Base-by-base conservation (phyloP, 1,140 invertebrate genomes). In the Hermetia illucens region DNA sequence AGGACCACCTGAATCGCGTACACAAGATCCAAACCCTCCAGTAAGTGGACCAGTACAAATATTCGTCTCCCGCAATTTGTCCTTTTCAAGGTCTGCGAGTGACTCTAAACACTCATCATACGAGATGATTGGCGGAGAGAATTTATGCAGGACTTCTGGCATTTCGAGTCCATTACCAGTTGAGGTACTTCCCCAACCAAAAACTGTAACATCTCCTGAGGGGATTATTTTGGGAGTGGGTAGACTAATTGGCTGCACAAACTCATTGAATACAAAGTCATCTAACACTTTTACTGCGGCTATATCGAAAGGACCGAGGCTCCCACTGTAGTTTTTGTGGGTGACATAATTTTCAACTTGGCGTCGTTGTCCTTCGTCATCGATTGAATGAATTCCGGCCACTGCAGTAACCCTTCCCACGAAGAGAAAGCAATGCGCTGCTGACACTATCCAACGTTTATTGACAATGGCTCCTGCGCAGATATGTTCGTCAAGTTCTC, bases 1-100 rank as follows among this genome's bases (percentile, higher is more conserved):
- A 2, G 77, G 77, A 37, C 74, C 74, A 35, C 77, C 77, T n/a
- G 74, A 76, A 47, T 80, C 77, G 27, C 75, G 75, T 36, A 58
- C 69, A 52, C 77, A 79, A 69, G 6, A 58, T 45, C 34, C 44
- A 2, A 57, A 43, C 15, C 62, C 66, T 12, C 67, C 68, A 21
- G 49, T 56, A 3, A 72, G 41, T 5, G 72, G 70, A 12, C 68
- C 70, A 15, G 71, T 72, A 48, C 75, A 80, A 10, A 79, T 55
- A 40, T 79, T 69, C 3, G 62, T 32, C 1, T 3, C 15, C 1
- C 35, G 41, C 3, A 60, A 29, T 0, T 53, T 53, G 4, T 53
- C 50, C 34, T 52, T 56, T 2, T 40, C 1, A 0, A 55, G 53
- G 21, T 13, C 36, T 25, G 15, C 21, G 10, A 60, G 27, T 12